Percentiles rank a stretch among this genome's conserved stretches.
phyloP scores from a whole-genome alignment of 2,797 vertebrate genomes.

The Spheniscus humboldti region DNA sequence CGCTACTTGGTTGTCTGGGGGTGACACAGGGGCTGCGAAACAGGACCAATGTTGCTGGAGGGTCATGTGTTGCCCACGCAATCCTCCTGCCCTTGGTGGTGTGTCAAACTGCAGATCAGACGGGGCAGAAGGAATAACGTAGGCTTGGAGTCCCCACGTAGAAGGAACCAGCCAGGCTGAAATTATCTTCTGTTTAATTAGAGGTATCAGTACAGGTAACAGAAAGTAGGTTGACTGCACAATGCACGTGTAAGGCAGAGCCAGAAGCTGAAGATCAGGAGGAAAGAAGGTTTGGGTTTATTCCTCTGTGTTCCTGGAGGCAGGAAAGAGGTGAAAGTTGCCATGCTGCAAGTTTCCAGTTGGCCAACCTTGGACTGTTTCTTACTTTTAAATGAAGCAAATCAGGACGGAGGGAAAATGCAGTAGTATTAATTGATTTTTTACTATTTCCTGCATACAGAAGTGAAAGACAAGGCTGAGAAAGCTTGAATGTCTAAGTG shows the following conservation, averaged over 20 bases:
- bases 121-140: accelerated
- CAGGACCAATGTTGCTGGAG: neutral
- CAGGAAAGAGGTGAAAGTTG: neutral
- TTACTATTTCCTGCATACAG: neutral
- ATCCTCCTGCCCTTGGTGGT: neutral
- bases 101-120: neutral
- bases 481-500: neutral
- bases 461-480: neutral
- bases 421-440: neutral
- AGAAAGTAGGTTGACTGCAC: neutral
- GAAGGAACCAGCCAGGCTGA: neutral
- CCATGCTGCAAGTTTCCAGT: neutral
- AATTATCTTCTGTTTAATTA: neutral
- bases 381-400: neutral
- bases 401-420: neutral
- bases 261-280: neutral
- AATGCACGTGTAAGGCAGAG: neutral
- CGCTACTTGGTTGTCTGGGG: accelerated
- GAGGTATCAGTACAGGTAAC: neutral
- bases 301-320: neutral
- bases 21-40: neutral
- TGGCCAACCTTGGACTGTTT: neutral
- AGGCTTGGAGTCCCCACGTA: neutral
- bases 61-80: neutral
- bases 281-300: neutral